Conservation (phyloP, 2,797 vertebrate genomes). For the Poecilia gillii region DNA sequence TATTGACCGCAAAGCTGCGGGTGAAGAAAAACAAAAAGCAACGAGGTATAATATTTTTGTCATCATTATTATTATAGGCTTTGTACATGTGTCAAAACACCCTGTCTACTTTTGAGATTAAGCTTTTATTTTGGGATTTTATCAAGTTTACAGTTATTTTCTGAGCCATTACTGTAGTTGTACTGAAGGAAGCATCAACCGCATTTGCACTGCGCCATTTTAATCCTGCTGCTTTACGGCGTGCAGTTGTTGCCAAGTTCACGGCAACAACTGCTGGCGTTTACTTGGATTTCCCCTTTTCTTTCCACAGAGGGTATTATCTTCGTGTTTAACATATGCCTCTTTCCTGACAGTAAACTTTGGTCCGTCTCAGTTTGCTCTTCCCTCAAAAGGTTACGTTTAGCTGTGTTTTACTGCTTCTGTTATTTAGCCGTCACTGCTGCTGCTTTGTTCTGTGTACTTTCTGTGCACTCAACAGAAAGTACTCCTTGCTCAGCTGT, state of each 20-base stretch:
- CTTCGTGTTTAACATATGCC: background rate
- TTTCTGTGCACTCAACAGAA: background rate
- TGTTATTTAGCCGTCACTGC: background rate
- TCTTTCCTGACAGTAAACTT: background rate
- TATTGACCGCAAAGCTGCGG: slow-evolving; percentile 78
- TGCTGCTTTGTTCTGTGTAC: background rate
- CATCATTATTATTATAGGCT: background rate
- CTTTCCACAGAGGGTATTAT: background rate
- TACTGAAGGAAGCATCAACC: background rate
- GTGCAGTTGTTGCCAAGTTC: background rate
- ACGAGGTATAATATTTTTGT: background rate
- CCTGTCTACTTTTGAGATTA: background rate
- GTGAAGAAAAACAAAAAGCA: background rate
- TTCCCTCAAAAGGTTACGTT: background rate
- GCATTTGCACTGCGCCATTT: background rate
- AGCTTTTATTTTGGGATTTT: background rate
- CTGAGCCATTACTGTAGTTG: background rate
- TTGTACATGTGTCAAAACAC: background rate
- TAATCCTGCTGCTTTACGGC: background rate
- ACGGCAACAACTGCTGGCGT: background rate
- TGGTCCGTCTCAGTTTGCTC: background rate
- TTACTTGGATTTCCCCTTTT: background rate
- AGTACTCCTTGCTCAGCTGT: background rate
- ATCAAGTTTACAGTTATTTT: background rate
- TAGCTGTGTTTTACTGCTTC: background rate